These are phyloP conservation scores for Stichodactyla mertensii DNA, from an alignment of 64 coral and sea anemone species.

Conservation along the genomic window DNA sequence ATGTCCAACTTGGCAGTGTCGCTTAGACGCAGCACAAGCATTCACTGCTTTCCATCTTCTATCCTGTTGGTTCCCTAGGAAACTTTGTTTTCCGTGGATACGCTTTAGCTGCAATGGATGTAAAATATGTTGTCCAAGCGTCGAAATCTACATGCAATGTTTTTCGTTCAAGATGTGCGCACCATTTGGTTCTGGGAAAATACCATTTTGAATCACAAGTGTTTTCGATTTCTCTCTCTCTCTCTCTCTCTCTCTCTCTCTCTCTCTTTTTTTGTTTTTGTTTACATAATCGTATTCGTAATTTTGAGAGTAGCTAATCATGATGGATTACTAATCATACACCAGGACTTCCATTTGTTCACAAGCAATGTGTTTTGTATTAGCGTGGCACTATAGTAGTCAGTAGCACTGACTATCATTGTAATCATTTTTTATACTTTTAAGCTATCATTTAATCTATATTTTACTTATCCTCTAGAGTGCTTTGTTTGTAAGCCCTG, in stretches of 20 bases:
- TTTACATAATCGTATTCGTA: neutral
- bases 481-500: slow-evolving; percentile 3
- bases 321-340: no score
- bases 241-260: no score
- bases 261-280: no score
- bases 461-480: neutral
- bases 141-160: slow-evolving; percentile 18
- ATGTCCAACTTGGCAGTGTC: slow-evolving; percentile 9
- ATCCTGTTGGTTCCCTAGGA: slow-evolving; percentile 38
- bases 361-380: no score
- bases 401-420: no score
- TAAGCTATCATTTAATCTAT: neutral
- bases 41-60: neutral
- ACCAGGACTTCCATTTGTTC: no score
- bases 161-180: slow-evolving; percentile 33
- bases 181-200: slow-evolving; percentile 21
- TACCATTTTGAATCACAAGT: neutral
- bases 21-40: slow-evolving; percentile 6
- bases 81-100: slow-evolving; percentile 39
- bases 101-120: slow-evolving; percentile 22
- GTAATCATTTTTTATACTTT: neutral
- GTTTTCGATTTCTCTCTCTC: no score
- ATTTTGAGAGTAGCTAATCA: no score
- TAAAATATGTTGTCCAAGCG: slow-evolving; percentile 26
- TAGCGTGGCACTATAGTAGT: no score